These are phyloP conservation scores for Temnothorax longispinosus DNA, from an alignment of 1,140 invertebrate genomes.

Conservation along the genomic window DNA sequence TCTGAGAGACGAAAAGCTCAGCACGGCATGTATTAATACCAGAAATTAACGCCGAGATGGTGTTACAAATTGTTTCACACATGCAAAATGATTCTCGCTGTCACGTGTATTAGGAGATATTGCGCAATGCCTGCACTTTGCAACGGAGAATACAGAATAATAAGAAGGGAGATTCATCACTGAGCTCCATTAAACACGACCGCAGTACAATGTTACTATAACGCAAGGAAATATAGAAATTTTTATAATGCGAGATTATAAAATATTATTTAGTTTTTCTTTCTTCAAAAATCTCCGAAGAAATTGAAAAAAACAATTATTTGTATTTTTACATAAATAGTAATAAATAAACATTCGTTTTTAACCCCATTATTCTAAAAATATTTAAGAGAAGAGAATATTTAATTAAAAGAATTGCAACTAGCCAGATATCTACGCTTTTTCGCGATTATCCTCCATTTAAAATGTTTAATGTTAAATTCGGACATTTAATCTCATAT, in stretches of 20 bases:
- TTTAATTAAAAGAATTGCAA: neutral
- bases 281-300: neutral
- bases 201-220: neutral
- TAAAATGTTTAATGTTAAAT: neutral
- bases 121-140: slow-evolving; percentile 25
- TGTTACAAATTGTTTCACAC: slow-evolving; percentile 22
- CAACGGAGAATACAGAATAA: neutral
- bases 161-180: slow-evolving; percentile 32
- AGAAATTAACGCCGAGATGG: neutral
- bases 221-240: neutral
- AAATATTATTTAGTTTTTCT: neutral
- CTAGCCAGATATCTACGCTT: neutral
- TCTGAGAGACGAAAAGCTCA: neutral
- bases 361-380: neutral
- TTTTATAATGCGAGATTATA: neutral
- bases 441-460: neutral
- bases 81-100: slow-evolving; percentile 17
- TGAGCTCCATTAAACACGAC: neutral
- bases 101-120: neutral
- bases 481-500: neutral
- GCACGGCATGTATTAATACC: slow-evolving; percentile 1
- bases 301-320: neutral
- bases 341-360: neutral
- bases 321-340: neutral
- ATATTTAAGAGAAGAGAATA: neutral